These are phyloP conservation scores for Serripes groenlandicus DNA, from an alignment of 2,888 invertebrate genomes.

Conservation along the genomic window DNA sequence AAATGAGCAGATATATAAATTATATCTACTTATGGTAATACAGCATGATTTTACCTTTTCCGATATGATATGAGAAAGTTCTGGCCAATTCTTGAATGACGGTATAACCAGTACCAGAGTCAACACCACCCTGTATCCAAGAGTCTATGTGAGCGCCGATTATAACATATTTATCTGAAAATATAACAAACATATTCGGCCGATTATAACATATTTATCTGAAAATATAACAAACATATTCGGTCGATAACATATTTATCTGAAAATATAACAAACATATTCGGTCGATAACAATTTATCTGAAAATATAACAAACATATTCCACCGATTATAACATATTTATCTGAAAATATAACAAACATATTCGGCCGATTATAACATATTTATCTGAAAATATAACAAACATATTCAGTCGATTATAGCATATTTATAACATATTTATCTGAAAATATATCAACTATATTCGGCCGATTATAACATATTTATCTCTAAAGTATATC, in stretches of 20 bases:
- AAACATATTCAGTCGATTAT: no score
- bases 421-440: no score
- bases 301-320: no score
- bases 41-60: constrained; percentile 62
- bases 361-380: background rate
- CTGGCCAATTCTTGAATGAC: constrained; percentile 79
- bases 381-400: background rate
- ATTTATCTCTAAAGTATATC: no score
- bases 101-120: constrained; percentile 78
- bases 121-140: constrained; percentile 80
- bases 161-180: constrained; percentile 82
- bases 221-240: no score
- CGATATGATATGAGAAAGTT: constrained; percentile 74
- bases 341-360: constrained; percentile 74
- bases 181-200: background rate
- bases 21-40: no score
- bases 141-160: constrained; percentile 83
- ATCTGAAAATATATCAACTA: no score
- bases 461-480: background rate
- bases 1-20: no score
- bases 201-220: background rate
- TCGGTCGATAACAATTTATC: no score
- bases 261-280: no score
- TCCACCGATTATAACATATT: constrained; percentile 81
- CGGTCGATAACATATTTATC: no score